Base-by-base conservation (phyloP, 2,797 vertebrate species). In the Gymnothorax javanicus region DNA sequence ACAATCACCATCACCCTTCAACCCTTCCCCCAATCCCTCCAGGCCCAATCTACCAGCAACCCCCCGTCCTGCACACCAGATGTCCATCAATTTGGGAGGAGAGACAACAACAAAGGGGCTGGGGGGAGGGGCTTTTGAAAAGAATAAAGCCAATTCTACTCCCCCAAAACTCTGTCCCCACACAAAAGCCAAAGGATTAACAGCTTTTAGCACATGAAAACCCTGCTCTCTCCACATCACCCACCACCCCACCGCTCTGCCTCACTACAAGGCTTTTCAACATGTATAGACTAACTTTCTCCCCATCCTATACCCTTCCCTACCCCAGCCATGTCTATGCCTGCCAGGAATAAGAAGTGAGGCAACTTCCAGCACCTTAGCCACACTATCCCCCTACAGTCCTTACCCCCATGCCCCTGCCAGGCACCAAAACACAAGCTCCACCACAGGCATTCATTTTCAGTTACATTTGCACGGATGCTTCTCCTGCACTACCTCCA, bases 141-240 rank as follows among this genome's bases (percentile, higher is more conserved):
- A 64, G 79, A 69, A 73, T 81, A 23, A 79, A 71, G 57, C 83
- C 43, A 43, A 69, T 58, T 23, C 67, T 43, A 8, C 69, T 56
- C 23, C 15, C 69, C 84, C 73, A 56, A 50, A 54, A 60, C 73
- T 33, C 50, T 64, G 59, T 87, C 71, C 83, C 43, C 13, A 81
- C 87, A 87, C 86, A 87, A 87, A 87, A 69, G 83, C 15, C 43
- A 25, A 11, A 56, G 73, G 60, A 87, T 87, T 87, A 87, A 69
- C 73, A 82, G 60, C 60, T 58, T 85, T 87, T 81, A 75, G 87
- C 87, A 85, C 83, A 82, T 87, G 83, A 85, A 85, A 82, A 13
- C 71, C n/a, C 25, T 33, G 25, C 56, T 77, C 85, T 59, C 79
- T 25, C 67, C 11, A n/a, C 67, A 25, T 25, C 25, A 23, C 69